Percentiles rank a stretch among this genome's conserved stretches.
Evolutionary conservation across 2,888 invertebrate genomes (phyloP).

Genomic region (Lamellibrachia columna): DNA sequence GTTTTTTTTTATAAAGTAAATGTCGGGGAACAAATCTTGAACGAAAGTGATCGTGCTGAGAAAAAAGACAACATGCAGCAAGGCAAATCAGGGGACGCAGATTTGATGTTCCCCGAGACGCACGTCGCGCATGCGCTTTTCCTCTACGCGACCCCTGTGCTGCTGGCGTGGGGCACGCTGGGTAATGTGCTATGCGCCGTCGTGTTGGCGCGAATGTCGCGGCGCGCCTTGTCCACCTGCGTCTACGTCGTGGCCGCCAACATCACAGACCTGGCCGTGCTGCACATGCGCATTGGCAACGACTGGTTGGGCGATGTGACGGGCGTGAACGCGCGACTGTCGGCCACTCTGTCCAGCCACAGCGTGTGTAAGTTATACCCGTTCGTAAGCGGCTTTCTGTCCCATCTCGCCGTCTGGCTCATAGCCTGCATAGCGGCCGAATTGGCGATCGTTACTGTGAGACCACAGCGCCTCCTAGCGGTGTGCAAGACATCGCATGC

Average conservation of each 20-base stretch:
- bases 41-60: not conserved
- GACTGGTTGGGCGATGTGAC: conserved; percentile 51
- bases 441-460: conserved; percentile 51
- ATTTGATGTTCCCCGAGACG: not conserved
- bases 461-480: conserved; percentile 48
- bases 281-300: conserved; percentile 59
- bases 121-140: conserved; percentile 24
- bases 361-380: conserved; percentile 61
- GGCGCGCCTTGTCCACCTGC: conserved; percentile 58
- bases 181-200: conserved; percentile 49
- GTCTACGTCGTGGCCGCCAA: conserved; percentile 55
- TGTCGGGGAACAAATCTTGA: not conserved
- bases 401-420: conserved; percentile 59
- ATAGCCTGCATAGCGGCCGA: conserved; percentile 57
- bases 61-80: not conserved
- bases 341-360: conserved; percentile 52
- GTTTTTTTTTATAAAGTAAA: not conserved
- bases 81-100: not conserved
- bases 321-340: conserved; percentile 31
- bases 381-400: conserved; percentile 53
- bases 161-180: conserved; percentile 54
- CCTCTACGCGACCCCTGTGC: conserved; percentile 49
- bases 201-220: conserved; percentile 50
- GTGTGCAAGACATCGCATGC: conserved; percentile 60
- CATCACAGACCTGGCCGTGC: conserved; percentile 53